Percentiles rank a stretch among this genome's conserved stretches.
These are phyloP conservation scores for Thomomys bottae DNA, from an alignment of 2,113 vertebrate genomes.

Conservation along the genomic window DNA sequence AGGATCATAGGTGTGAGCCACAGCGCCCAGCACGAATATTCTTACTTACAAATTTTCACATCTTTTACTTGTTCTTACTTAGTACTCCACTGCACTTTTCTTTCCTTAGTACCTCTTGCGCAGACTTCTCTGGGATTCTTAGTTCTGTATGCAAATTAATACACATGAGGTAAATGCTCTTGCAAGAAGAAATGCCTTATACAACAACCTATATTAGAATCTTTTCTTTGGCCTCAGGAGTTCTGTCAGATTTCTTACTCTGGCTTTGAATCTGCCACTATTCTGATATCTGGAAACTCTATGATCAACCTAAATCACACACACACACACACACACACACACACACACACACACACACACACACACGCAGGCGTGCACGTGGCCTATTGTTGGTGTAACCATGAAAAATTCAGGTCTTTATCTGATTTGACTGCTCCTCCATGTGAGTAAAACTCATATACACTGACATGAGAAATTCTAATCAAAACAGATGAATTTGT, in stretches of 20 bases:
- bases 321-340: too few species aligned
- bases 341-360: not conserved
- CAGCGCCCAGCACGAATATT: too few species aligned
- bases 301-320: accelerated
- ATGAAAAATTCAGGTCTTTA: not conserved
- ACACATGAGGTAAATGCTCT: not conserved
- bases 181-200: not conserved
- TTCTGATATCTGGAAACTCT: not conserved
- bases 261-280: not conserved
- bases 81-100: not conserved
- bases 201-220: not conserved
- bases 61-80: not conserved
- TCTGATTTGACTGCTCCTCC: not conserved
- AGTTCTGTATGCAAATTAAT: not conserved
- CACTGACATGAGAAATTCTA: not conserved
- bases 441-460: not conserved
- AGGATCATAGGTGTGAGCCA: too few species aligned
- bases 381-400: too few species aligned
- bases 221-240: not conserved
- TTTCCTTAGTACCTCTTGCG: not conserved
- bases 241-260: not conserved
- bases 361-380: too few species aligned
- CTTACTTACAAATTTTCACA: not conserved
- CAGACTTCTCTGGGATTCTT: not conserved
- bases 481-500: not conserved